A percentile compares a stretch with the other conserved stretches of the same genome.
These are phyloP conservation scores for Pseudochromis fuscus DNA, from an alignment of 2,797 vertebrate species.

Conservation along the genomic window DNA sequence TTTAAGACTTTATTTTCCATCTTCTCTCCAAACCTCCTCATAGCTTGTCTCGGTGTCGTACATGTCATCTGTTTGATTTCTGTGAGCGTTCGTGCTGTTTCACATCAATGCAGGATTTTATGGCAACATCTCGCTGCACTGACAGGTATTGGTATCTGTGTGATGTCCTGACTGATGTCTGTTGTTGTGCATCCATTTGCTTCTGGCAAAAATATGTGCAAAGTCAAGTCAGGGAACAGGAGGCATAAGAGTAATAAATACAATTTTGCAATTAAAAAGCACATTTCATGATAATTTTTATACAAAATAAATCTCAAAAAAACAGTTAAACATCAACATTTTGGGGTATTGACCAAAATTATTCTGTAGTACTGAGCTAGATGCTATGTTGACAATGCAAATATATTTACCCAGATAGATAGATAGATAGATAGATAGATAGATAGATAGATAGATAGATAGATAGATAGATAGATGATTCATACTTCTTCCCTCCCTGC, in stretches of 20 bases:
- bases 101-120: slow-evolving; percentile 9
- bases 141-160: slow-evolving; percentile 2
- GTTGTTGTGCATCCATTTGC: slow-evolving; percentile 35
- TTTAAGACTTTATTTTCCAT: neutral
- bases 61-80: slow-evolving; percentile 10
- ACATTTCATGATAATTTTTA: no score
- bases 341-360: no score
- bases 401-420: slow-evolving; percentile 8
- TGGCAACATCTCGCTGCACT: neutral
- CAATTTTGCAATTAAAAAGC: no score
- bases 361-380: no score
- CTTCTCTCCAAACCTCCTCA: neutral
- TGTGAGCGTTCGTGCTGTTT: neutral
- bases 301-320: no score
- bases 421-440: slow-evolving; percentile 2
- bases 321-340: no score
- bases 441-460: neutral
- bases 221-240: neutral
- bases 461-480: slow-evolving; percentile 19
- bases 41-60: neutral
- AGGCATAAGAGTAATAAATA: neutral
- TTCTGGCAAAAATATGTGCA: slow-evolving; percentile 21
- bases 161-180: slow-evolving; percentile 34
- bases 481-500: slow-evolving; percentile 15
- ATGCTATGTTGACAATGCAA: neutral